Conservation (phyloP, 2,797 vertebrate genomes). For the Hydrocynus forskahlii region DNA sequence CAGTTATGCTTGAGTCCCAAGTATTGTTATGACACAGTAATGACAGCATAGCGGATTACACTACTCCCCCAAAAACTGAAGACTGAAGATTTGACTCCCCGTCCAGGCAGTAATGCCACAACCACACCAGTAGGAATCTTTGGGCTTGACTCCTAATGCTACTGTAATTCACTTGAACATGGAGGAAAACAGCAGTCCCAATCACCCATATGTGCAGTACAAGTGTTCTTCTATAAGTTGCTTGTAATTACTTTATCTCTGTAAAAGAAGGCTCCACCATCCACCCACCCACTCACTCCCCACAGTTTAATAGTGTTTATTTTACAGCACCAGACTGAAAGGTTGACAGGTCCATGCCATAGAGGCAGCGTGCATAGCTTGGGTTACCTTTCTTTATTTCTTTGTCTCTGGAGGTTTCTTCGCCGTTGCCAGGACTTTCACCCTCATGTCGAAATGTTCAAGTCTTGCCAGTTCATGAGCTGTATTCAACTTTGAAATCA, state of each 20-base stretch:
- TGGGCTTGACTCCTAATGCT: not conserved
- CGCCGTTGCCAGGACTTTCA: not conserved
- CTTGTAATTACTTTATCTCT: not conserved
- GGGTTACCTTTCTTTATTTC: not conserved
- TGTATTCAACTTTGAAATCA: not conserved
- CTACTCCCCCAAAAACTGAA: not conserved
- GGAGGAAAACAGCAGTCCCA: not conserved
- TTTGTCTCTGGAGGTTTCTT: not conserved
- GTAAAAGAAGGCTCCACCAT: not conserved
- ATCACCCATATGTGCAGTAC: not conserved
- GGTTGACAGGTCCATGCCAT: not conserved
- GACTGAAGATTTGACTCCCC: not conserved
- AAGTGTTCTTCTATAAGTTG: not conserved
- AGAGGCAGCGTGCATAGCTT: not conserved
- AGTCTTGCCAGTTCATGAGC: not conserved
- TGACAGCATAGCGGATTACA: not conserved
- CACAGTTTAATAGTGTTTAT: too few relatives aligned
- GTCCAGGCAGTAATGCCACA: not conserved
- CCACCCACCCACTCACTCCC: too few relatives aligned
- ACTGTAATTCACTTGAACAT: not conserved
- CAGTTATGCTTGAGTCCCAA: not conserved
- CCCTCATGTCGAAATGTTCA: not conserved
- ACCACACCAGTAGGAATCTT: not conserved
- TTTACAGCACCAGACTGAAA: not conserved
- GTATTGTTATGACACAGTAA: not conserved